Evolutionary conservation across 2,113 vertebrate genomes (phyloP), one percentile per base, ranked within the genome.

Genomic region (Seriola rivoliana): DNA sequence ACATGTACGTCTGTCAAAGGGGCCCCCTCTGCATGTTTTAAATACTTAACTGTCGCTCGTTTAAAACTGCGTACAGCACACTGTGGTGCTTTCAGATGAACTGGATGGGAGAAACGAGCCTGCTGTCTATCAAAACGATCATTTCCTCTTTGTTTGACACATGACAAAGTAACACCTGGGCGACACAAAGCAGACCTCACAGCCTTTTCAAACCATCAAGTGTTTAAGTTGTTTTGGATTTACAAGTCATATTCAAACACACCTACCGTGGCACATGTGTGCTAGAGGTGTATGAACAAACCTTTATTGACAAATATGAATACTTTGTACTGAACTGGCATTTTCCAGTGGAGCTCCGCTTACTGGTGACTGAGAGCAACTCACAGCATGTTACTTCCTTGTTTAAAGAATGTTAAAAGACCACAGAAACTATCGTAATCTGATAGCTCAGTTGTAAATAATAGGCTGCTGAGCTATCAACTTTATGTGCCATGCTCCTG

Each of bases 51-150:
- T 46, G 78, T 85, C 3, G 23, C 85, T 78, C 59, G 64, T 82
- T 86, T 77, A 40, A 74, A 85, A 82, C 70, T 44, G 25, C 72
- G 58, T 68, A 46, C 50, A 55, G 25, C 75, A 81, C 81, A 83
- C 81, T 80, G 75, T 44, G 83, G 59, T 57, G 80, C 75, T 88
- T 88, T 87, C 75, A 65, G 81, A 87, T 81, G 74, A 75, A 62
- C 63, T 71, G 52, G 66, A 70, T 57, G 50, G 48, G 38, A 55
- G 77, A 32, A 69, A 60, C 13, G 2, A 77, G 79, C 48, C 91
- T 94, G 93, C 79, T 77, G 86, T 90, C 88, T 72, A 72, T 94
- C 93, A 92, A 73, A 69, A 73, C 72, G 76, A 90, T 75, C 66
- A 71, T 87, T 92, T 92, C 82, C 91, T 78, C 60, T 88, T 77